A percentile compares a stretch with the other conserved stretches of the same genome.
phyloP scores from a whole-genome alignment of 2,888 invertebrate genomes.

The Fragum sueziense region DNA sequence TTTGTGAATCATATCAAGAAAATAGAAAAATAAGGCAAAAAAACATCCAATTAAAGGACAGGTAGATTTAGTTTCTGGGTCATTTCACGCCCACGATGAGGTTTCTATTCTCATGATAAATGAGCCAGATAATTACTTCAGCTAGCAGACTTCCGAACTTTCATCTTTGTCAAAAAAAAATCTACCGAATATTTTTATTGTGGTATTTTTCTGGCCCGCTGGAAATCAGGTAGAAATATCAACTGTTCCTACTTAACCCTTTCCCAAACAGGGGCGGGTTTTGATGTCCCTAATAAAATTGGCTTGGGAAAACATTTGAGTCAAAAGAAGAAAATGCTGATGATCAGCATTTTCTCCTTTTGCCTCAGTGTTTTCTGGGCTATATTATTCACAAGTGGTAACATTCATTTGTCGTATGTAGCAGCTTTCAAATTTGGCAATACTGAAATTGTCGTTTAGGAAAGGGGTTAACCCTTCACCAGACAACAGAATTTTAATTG shows the following conservation, averaged over 20 bases:
- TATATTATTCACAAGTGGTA: too few relatives aligned
- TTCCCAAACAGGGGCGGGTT: too few relatives aligned
- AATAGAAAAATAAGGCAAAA: background rate
- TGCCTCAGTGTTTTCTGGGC: too few relatives aligned
- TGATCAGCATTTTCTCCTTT: too few relatives aligned
- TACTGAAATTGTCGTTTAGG: too few relatives aligned
- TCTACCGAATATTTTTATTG: slow-evolving; percentile 6
- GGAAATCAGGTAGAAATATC: slow-evolving; percentile 11
- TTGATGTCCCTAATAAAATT: too few relatives aligned
- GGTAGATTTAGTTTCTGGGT: background rate
- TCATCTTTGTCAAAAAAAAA: slow-evolving; percentile 18
- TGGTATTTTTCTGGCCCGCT: slow-evolving; percentile 11
- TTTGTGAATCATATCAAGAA: background rate
- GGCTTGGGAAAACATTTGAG: too few relatives aligned
- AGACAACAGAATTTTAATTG: too few relatives aligned
- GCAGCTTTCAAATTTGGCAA: too few relatives aligned
- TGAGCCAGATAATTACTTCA: slow-evolving; percentile 10
- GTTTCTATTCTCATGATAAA: slow-evolving; percentile 7
- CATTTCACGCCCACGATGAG: slow-evolving; percentile 1
- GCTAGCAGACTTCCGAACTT: slow-evolving; percentile 7
- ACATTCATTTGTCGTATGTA: too few relatives aligned
- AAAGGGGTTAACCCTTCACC: too few relatives aligned
- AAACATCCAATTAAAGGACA: background rate
- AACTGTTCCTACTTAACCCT: background rate
- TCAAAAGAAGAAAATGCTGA: too few relatives aligned